Evolutionary conservation across 2,113 vertebrate genomes (phyloP).

Genomic region (Rhinogobius similis): DNA sequence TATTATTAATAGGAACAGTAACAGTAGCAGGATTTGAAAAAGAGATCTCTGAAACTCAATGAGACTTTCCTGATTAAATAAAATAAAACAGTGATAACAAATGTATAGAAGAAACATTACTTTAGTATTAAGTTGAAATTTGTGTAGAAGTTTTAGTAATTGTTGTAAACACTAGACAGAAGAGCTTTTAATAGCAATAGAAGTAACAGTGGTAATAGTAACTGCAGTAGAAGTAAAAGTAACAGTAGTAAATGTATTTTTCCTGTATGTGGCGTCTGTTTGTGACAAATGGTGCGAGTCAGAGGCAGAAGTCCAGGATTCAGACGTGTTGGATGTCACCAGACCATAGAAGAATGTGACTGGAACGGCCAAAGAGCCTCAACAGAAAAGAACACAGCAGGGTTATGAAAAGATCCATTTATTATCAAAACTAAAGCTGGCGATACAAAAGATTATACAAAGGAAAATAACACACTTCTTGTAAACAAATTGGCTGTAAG

Average conservation of each 20-base stretch:
- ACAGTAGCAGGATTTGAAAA: neutral
- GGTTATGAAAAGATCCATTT: slow-evolving; percentile 43
- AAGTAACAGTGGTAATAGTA: neutral
- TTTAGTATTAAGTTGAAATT: neutral
- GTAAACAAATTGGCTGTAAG: neutral
- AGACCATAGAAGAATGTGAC: neutral
- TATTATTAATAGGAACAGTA: neutral
- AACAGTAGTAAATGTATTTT: neutral
- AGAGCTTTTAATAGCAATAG: neutral
- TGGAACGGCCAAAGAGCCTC: neutral
- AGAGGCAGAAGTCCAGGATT: neutral
- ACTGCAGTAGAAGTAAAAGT: neutral
- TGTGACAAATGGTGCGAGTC: slow-evolving; percentile 3
- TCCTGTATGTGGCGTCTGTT: neutral
- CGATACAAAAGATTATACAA: slow-evolving; percentile 31
- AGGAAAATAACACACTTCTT: slow-evolving; percentile 20
- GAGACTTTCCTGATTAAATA: too few species aligned
- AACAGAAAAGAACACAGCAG: neutral
- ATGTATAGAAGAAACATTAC: too few species aligned
- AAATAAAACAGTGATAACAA: too few species aligned
- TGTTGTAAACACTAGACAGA: too few species aligned
- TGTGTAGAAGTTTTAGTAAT: neutral
- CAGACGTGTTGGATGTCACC: neutral
- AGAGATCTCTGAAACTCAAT: too few species aligned
- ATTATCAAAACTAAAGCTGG: slow-evolving; percentile 29